Base-by-base conservation (phyloP, 30 jellyfish, hydroid and myxozoan genomes). In the Chrysaora quinquecirrha region DNA sequence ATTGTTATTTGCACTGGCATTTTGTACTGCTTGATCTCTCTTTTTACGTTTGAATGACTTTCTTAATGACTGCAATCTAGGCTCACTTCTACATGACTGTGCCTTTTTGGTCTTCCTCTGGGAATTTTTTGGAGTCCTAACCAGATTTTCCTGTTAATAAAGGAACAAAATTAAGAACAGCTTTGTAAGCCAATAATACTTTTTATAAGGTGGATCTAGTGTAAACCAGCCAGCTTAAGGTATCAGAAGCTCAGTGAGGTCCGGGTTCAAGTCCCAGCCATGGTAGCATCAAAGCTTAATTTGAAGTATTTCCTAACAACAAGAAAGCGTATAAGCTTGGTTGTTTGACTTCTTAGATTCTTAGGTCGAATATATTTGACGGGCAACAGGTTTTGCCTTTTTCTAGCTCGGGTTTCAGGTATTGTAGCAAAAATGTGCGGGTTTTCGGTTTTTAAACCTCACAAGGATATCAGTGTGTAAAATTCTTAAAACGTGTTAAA, bases 1-100 rank as follows among this genome's bases (percentile, higher is more conserved):
- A 27, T 33, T 46, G 35, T 29, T 32, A 46, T 66, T 38, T 10
- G 63, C 6, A 18, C 33, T 47, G 19, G 30, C 82, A 56, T 64
- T 89, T 47, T 48, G 66, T 34, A 80, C 76, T 16, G 82, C 66
- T 27, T 63, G 85, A 49, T 87, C 88, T 27, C 35, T 80, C 48
- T 61, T 68, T 31, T 89, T 89, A 47, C 89, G 76, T 23, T 76
- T 76, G 38, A 89, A 31, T 19, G 97, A 89, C 33, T 89, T 89
- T 38, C 97, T 38, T 28, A 89, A 32, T 30, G 97, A 89, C 48
- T 73, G 66, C 70, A 89, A 54, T 20, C 96, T 78, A 12, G 94
- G 85, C 65, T 89, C 97, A 49, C 93, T 78, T 75, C 73, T 89
- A 62, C 90, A 64, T 3, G 75, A 34, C 1, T 80, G 65, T 1